Percentiles rank a stretch among this genome's conserved stretches.
Conservation (phyloP, 1,140 invertebrate species). For the Penaeus vannamei region DNA sequence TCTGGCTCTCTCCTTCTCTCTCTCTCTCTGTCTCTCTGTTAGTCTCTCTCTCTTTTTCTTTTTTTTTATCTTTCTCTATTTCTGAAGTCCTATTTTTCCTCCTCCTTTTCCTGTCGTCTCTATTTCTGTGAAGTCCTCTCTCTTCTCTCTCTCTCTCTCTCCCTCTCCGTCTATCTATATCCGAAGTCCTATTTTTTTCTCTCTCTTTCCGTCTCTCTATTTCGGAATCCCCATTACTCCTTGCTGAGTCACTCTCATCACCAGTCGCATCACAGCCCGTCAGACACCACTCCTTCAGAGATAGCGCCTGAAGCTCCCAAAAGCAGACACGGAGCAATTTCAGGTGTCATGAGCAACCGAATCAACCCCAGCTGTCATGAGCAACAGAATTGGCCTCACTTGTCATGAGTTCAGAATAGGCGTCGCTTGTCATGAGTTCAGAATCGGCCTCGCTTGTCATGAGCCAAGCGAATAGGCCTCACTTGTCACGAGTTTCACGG, state of each 20-base stretch:
- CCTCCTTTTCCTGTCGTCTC: constrained; percentile 13
- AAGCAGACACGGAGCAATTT: too few relatives aligned
- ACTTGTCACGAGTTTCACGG: too few relatives aligned
- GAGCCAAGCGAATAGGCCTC: too few relatives aligned
- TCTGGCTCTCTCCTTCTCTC: neutral
- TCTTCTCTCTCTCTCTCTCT: neutral
- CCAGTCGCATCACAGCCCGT: neutral
- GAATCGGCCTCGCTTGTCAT: too few relatives aligned
- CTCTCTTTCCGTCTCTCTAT: constrained; percentile 27
- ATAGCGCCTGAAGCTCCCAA: neutral
- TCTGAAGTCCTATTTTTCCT: neutral
- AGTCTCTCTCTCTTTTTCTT: constrained; percentile 32
- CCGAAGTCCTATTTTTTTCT: constrained; percentile 8
- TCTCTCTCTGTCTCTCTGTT: constrained; percentile 33
- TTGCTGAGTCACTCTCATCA: constrained; percentile 4
- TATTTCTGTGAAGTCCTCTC: neutral
- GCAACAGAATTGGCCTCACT: too few relatives aligned
- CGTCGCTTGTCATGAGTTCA: too few relatives aligned
- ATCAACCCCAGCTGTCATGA: too few relatives aligned
- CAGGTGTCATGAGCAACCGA: too few relatives aligned
- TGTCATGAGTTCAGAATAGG: too few relatives aligned
- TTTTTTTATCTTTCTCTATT: constrained; percentile 21
- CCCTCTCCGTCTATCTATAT: constrained; percentile 25
- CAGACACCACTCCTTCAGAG: neutral
- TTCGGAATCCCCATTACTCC: neutral